A percentile compares a stretch with the other conserved stretches of the same genome.
Conservation (phyloP, 2,888 invertebrate genomes). For the Eupsilia transversa region DNA sequence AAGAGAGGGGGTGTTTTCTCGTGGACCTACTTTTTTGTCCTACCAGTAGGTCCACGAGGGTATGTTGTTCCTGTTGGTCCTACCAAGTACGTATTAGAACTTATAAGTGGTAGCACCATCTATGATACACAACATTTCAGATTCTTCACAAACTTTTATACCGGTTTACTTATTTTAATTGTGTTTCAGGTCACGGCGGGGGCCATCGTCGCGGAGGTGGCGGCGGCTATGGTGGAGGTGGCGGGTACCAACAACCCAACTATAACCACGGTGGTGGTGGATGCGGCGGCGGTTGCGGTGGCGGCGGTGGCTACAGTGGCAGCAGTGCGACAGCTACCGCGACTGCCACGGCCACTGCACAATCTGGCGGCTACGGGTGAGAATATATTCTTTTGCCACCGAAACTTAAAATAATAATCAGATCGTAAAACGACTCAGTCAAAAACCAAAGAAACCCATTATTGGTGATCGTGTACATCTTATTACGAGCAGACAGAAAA, state of each 20-base stretch:
- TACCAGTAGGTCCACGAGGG: no score
- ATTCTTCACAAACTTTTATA: not conserved
- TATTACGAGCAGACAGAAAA: not conserved
- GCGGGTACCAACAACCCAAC: slow-evolving; percentile 44
- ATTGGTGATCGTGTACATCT: not conserved
- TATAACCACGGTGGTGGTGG: slow-evolving; percentile 39
- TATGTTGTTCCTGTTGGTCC: no score
- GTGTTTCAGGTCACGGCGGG: slow-evolving; percentile 30
- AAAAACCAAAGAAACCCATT: not conserved
- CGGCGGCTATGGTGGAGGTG: slow-evolving; percentile 57
- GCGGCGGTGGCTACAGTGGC: slow-evolving; percentile 52
- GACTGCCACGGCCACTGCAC: slow-evolving; percentile 56
- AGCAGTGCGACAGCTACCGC: slow-evolving; percentile 72
- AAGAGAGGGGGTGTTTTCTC: no score
- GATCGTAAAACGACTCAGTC: not conserved
- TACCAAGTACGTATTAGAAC: not conserved
- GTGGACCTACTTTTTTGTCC: no score
- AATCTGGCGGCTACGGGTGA: slow-evolving; percentile 53
- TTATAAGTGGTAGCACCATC: not conserved
- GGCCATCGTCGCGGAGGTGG: slow-evolving; percentile 39
- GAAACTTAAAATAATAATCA: not conserved
- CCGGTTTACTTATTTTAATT: slow-evolving; percentile 10
- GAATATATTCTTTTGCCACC: not conserved
- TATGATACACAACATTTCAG: not conserved
- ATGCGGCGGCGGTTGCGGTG: slow-evolving; percentile 50